A percentile compares a stretch with the other conserved stretches of the same genome.
Evolutionary conservation across 53 echinoderm and acorn worm genomes (phyloP).

Genomic region (Antedon mediterranea): DNA sequence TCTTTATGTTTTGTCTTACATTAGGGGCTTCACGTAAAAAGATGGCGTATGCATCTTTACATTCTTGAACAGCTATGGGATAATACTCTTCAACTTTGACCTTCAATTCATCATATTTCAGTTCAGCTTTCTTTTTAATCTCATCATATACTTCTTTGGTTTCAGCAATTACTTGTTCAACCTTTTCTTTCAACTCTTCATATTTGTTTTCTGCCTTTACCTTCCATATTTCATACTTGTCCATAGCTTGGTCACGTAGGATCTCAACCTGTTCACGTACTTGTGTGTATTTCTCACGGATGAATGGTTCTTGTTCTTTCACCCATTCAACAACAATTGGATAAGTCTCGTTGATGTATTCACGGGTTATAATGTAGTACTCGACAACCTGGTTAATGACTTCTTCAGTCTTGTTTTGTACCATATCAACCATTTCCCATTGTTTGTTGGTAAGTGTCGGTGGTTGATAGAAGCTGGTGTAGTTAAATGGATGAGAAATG

Average conservation of each 20-base stretch:
- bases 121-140: constrained; percentile 8
- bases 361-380: constrained; percentile 6
- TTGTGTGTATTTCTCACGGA: not conserved
- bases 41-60: too few relatives aligned
- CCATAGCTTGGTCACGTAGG: constrained; percentile 7
- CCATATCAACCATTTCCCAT: constrained; percentile 38
- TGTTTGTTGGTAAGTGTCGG: constrained; percentile 66
- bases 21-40: too few relatives aligned
- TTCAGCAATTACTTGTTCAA: constrained; percentile 6
- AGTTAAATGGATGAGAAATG: constrained; percentile 87
- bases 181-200: constrained; percentile 7
- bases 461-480: constrained; percentile 71
- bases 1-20: not conserved
- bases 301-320: not conserved
- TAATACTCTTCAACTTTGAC: not conserved
- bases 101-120: constrained; percentile 3
- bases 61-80: not conserved
- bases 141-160: constrained; percentile 25
- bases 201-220: not conserved
- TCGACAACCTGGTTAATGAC: constrained; percentile 10
- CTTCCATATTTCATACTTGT: constrained; percentile 8
- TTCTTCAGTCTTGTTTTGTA: not conserved
- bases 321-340: constrained; percentile 6
- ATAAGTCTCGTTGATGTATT: not conserved
- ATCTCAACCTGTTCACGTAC: not conserved